Base-by-base conservation (phyloP, 2,113 vertebrate species). In the Brachypteracias leptosomus region DNA sequence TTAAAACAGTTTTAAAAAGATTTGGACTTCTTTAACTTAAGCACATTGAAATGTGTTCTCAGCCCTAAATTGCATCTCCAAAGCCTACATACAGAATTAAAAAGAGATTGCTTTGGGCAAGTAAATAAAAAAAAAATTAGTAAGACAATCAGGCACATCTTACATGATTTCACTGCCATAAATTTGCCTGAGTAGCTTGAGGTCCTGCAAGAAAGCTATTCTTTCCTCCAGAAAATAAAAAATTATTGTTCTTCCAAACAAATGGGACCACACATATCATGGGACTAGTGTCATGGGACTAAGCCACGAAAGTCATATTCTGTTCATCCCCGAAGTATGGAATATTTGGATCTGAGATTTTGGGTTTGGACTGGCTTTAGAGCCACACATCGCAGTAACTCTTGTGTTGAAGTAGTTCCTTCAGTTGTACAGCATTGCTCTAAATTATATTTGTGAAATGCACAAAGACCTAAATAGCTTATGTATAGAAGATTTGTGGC, bases 31-130 rank as follows among this genome's bases (percentile, higher is more conserved):
- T 94, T 95, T 88, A 88, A 70, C 19, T 65, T 85, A 58, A 85
- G 33, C 17, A 38, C 91, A 66, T 46, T 93, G 66, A 89, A 79
- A 85, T 76, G 59, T 82, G n/a, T 46, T 90, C 94, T 88, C 55
- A 77, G 49, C 57, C 67, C 47, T 71, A 72, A 87, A 65, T 51
- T 90, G 9, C 35, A 42, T 74, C 68, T 87, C 47, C 73, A 88
- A 77, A 85, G 61, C 65, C 65, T 85, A 73, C 59, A 51, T 22
- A 26, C 25, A 67, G 74, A 93, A 86, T 75, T 77, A 5, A 66
- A 89, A 68, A 87, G 59, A 47, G 36, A 57, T 91, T 74, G 71
- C 83, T 95, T 94, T 88, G 65, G 52, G 85, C 85, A 95, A 93
- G 44, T 55, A 88, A 94, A 91, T 75, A 7, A 19, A 29, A 79